Conservation (phyloP, 2,797 vertebrate genomes). For the Limosa lapponica region DNA sequence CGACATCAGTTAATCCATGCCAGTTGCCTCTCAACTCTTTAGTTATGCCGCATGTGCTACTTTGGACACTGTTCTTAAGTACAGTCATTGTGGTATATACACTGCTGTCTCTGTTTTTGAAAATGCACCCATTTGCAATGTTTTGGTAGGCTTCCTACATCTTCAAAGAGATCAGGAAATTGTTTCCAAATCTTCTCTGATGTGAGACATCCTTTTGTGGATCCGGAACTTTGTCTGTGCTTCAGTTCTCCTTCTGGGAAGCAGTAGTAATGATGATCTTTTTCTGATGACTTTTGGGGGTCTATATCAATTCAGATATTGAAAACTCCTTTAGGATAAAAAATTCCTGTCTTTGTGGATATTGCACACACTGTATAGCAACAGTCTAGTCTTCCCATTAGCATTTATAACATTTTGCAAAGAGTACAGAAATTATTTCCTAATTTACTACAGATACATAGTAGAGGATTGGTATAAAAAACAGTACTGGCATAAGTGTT, state of each 20-base stretch:
- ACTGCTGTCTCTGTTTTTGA: background rate
- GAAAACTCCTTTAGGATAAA: background rate
- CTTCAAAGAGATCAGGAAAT: background rate
- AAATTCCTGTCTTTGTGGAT: background rate
- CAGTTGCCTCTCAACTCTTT: background rate
- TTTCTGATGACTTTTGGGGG: background rate
- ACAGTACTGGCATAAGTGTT: background rate
- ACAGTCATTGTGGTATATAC: background rate
- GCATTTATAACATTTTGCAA: background rate
- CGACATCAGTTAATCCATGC: background rate
- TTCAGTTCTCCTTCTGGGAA: background rate
- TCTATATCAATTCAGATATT: background rate
- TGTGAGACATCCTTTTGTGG: background rate
- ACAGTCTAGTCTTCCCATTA: background rate
- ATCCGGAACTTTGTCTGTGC: background rate
- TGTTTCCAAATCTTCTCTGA: background rate
- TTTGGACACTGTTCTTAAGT: background rate
- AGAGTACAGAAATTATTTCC: background rate
- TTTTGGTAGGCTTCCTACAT: background rate
- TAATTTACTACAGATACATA: background rate
- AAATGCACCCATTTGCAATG: background rate
- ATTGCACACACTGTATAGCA: background rate
- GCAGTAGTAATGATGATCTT: background rate
- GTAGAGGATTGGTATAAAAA: background rate
- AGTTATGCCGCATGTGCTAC: background rate